Conservation (phyloP, 2,797 vertebrate genomes). For the Sparidentex hasta region DNA sequence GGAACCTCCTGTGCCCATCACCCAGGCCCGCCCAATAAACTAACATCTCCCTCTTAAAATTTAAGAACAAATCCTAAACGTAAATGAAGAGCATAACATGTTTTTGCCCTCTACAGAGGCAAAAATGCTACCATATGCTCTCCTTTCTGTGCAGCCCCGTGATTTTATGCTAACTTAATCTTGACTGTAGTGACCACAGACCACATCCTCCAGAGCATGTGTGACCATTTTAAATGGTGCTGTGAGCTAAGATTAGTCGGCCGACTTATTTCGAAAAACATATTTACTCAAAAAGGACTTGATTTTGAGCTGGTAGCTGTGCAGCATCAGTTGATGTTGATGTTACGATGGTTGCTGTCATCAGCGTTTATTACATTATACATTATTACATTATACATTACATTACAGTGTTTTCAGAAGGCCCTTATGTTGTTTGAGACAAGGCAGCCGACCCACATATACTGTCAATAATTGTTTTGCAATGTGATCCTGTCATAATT, state of each 20-base stretch:
- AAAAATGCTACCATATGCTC: constrained; percentile 76
- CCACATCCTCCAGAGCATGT: constrained; percentile 79
- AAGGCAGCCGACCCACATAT: constrained; percentile 18
- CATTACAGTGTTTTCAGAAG: constrained; percentile 27
- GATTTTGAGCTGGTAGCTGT: constrained; percentile 16
- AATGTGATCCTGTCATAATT: constrained; percentile 42
- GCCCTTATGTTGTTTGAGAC: constrained; percentile 7
- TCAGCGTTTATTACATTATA: constrained; percentile 32
- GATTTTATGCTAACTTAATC: constrained; percentile 67
- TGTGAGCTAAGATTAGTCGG: constrained; percentile 47
- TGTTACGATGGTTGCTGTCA: constrained; percentile 19
- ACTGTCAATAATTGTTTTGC: constrained; percentile 38
- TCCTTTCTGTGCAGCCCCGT: constrained; percentile 44
- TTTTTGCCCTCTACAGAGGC: constrained; percentile 37
- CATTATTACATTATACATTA: constrained; percentile 32
- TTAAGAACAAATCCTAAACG: constrained; percentile 32
- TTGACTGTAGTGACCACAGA: constrained; percentile 77
- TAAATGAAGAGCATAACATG: constrained; percentile 39
- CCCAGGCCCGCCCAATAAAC: constrained; percentile 48
- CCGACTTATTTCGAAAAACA: constrained; percentile 46
- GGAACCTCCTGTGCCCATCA: constrained; percentile 33
- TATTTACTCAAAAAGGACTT: constrained; percentile 26
- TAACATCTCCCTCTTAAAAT: constrained; percentile 42
- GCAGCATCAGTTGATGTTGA: constrained; percentile 26
- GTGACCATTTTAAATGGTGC: constrained; percentile 58